These are phyloP conservation scores for Chelonus insularis DNA, from an alignment of 1,140 invertebrate genomes.

Conservation along the genomic window DNA sequence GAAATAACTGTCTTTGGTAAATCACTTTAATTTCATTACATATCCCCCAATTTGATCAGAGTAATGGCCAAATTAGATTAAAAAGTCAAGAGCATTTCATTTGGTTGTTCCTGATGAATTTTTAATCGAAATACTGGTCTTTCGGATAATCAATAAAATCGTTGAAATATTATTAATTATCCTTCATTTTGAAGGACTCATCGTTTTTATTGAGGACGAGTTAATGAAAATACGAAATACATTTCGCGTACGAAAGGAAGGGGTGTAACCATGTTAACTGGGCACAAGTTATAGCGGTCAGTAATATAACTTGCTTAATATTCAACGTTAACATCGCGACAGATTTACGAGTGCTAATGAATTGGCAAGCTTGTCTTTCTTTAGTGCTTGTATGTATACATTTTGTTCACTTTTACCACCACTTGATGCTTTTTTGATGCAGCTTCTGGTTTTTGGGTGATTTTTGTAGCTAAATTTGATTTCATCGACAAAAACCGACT, in stretches of 20 bases:
- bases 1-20: too few species aligned
- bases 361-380: constrained; percentile 43
- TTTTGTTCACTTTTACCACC: background rate
- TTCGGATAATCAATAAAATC: background rate
- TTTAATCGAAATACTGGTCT: background rate
- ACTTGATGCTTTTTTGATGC: background rate
- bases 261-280: constrained; percentile 47
- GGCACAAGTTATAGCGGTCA: constrained; percentile 52
- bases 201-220: background rate
- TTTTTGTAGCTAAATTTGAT: background rate
- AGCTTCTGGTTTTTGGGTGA: constrained; percentile 5
- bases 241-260: too few species aligned
- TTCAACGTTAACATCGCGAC: constrained; percentile 54
- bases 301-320: constrained; percentile 56
- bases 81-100: too few species aligned
- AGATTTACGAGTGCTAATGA: constrained; percentile 61
- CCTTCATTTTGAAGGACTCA: background rate
- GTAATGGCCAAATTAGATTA: too few species aligned
- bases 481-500: background rate
- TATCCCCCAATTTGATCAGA: too few species aligned
- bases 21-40: too few species aligned
- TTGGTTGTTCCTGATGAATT: background rate
- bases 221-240: constrained; percentile 18
- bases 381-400: background rate
- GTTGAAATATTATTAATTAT: constrained; percentile 2